phyloP scores from a whole-genome alignment of 1,140 invertebrate species.

The Leptopilina clavipes region DNA sequence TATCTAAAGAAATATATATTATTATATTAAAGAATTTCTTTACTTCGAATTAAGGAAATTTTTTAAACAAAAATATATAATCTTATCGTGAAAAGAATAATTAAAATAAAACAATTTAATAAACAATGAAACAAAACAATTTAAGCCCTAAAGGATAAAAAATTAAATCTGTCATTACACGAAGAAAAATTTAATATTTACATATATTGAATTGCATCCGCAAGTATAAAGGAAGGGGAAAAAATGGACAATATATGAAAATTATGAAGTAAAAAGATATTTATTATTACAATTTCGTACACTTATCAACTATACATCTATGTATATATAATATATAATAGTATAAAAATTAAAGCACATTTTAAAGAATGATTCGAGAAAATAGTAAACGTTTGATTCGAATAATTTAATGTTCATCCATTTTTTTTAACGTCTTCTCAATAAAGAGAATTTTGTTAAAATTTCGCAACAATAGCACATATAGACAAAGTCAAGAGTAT shows the following conservation, averaged over 20 bases:
- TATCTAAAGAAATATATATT: neutral
- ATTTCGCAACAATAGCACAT: neutral
- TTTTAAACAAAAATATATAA: neutral
- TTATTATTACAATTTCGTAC: neutral
- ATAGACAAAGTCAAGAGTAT: neutral
- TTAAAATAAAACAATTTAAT: no score
- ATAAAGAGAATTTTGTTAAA: neutral
- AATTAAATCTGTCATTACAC: no score
- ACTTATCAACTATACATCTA: neutral
- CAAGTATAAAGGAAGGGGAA: neutral
- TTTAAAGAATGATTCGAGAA: neutral
- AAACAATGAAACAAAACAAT: no score
- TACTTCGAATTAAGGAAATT: neutral
- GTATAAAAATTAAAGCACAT: conserved; percentile 9
- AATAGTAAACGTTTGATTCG: neutral
- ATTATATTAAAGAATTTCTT: neutral
- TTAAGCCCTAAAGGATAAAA: no score
- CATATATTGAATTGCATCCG: no score
- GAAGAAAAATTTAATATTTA: no score
- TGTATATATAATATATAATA: conserved; percentile 5
- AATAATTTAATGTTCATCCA: neutral
- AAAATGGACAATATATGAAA: neutral
- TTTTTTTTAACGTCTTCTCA: neutral
- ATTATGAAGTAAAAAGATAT: neutral
- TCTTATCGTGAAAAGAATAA: no score